These are phyloP conservation scores for Xiphophorus couchianus DNA, from an alignment of 2,113 vertebrate species.

Conservation along the genomic window DNA sequence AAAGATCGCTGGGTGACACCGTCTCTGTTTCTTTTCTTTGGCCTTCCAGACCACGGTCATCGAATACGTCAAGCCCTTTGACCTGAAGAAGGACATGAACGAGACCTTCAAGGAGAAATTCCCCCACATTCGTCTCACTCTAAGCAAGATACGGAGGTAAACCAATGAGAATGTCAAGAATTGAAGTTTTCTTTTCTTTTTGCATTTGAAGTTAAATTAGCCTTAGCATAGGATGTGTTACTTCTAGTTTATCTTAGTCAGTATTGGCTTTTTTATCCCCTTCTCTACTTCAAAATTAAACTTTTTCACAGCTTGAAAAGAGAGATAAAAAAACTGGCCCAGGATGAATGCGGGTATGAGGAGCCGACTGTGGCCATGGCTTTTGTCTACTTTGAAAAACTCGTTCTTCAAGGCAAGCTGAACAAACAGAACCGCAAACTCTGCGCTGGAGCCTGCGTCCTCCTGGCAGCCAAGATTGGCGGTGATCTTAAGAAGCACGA, in stretches of 20 bases:
- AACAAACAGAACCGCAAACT: slow-evolving; percentile 99
- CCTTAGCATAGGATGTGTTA: neutral
- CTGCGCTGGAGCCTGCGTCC: slow-evolving; percentile 94
- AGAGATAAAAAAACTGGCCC: slow-evolving; percentile 94
- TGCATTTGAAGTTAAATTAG: neutral
- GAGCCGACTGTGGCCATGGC: slow-evolving; percentile 97
- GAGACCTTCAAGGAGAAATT: slow-evolving; percentile 99
- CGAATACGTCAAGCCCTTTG: slow-evolving; percentile 97
- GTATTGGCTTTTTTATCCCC: neutral
- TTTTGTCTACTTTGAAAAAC: slow-evolving; percentile 99
- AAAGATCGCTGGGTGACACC: slow-evolving; percentile 16
- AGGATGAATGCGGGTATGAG: slow-evolving; percentile 94
- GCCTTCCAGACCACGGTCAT: slow-evolving; percentile 93
- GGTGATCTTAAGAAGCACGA: slow-evolving; percentile 98
- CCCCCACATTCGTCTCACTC: slow-evolving; percentile 94
- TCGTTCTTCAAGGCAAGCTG: slow-evolving; percentile 95
- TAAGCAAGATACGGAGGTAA: slow-evolving; percentile 98
- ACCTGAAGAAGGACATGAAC: slow-evolving; percentile 99
- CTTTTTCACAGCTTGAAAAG: slow-evolving; percentile 87
- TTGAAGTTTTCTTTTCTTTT: neutral
- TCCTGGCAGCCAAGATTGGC: slow-evolving; percentile 95
- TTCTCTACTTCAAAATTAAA: neutral
- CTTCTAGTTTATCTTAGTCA: neutral
- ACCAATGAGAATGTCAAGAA: neutral
- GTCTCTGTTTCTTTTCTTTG: slow-evolving; percentile 37